Base-by-base conservation (phyloP, 2,888 invertebrate species). In the Rutpela maculata region DNA sequence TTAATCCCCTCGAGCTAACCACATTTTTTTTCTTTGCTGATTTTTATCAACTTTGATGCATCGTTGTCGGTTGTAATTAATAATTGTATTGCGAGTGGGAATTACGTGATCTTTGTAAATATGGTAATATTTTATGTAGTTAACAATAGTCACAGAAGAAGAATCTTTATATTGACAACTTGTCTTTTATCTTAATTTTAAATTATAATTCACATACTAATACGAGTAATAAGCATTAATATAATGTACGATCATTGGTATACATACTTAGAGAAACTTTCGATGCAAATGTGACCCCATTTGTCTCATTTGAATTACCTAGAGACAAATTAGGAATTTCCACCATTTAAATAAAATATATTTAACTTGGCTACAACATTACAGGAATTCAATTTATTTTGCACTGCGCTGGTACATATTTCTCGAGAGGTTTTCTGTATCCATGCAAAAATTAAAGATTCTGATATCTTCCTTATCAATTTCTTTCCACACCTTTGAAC, bases 31-130 rank as follows among this genome's bases (percentile, higher is more conserved):
- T 11, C 11, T 38, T 7, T 15, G 22, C 50, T 15, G 22, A 22
- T 70, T 70, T 70, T 70, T 70, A 43, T 70, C 17, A 12, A 56
- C 11, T 56, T 10, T n/a, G 26, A 31, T 43, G 50, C 26, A 31
- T 56, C 1, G 56, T 19, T 60, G 70, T 60, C 70, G 15, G 3
- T 19, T 15, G 67, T 55, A 55, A 67, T 67, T 22, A 67, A 66
- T 22, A 67, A 66, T 66, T 56, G 3, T 19, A 43, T 15, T 43
- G 70, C 31, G 57, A 70, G 60, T 59, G 70, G 43, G 22, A 59
- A 60, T 43, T 7, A 17, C 70, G 60, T 70, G 70, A 70, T 60
- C 59, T 70, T 60, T 62, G 31, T 43, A 19, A 15, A 43, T 43
- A 18, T 70, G 60, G 22, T 38, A 43, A 18, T 69, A 6, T 59